Evolutionary conservation across 2,113 vertebrate genomes (phyloP).

Genomic region (Cyanoramphus novaezelandiae): DNA sequence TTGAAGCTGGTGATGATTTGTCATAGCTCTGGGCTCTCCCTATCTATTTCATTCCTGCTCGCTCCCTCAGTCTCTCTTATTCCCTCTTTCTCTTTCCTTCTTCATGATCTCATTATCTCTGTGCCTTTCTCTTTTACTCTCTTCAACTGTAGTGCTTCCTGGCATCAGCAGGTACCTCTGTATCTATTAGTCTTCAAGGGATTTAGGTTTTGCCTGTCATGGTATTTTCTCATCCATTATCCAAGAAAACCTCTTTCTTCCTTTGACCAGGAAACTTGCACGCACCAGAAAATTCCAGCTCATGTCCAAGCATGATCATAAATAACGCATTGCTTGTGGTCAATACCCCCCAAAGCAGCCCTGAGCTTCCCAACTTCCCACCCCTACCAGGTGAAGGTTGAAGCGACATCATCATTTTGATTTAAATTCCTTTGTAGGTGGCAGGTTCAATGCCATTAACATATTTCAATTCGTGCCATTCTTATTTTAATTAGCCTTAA

Average conservation of each 20-base stretch:
- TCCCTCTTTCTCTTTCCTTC: background rate
- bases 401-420: constrained; percentile 35
- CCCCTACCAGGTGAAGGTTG: background rate
- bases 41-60: constrained; percentile 8
- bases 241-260: background rate
- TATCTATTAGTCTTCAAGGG: background rate
- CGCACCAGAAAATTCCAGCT: background rate
- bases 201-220: background rate
- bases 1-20: constrained; percentile 63
- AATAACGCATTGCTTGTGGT: constrained; percentile 13
- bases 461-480: constrained; percentile 76
- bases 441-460: constrained; percentile 73
- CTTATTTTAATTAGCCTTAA: constrained; percentile 84
- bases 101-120: constrained; percentile 6
- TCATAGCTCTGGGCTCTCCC: constrained; percentile 34
- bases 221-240: background rate
- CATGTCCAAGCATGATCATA: background rate
- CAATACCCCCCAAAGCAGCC: background rate
- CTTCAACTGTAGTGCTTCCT: background rate
- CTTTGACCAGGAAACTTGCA: background rate
- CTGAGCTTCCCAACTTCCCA: background rate
- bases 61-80: background rate
- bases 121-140: background rate
- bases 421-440: constrained; percentile 66
- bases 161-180: background rate